phyloP scores from a whole-genome alignment of 2,797 vertebrate genomes.

The Phoxinus dragarum region DNA sequence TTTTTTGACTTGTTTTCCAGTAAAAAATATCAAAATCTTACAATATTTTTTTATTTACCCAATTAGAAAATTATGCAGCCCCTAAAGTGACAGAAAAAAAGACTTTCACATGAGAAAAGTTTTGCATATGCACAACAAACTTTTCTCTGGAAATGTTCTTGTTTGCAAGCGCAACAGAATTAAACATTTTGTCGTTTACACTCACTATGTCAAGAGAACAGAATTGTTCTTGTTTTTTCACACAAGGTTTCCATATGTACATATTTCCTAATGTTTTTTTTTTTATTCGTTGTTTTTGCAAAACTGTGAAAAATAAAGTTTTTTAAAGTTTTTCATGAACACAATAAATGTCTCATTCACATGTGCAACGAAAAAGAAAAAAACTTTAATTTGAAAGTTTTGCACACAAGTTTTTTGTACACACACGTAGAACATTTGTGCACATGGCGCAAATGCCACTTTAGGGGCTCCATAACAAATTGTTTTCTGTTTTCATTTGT shows the following conservation, averaged over 20 bases:
- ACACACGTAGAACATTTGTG: background rate
- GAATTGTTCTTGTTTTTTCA: background rate
- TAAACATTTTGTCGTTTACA: background rate
- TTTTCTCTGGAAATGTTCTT: background rate
- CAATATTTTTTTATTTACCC: background rate
- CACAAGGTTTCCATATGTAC: background rate
- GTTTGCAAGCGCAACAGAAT: background rate
- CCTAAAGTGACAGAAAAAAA: background rate
- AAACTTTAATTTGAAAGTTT: background rate
- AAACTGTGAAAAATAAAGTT: background rate
- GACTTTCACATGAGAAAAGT: background rate
- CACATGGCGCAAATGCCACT: background rate
- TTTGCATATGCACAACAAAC: background rate
- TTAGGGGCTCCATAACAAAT: background rate
- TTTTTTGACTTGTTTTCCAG: constrained; percentile 28
- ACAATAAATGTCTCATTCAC: background rate
- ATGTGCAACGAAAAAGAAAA: background rate
- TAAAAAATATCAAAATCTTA: background rate
- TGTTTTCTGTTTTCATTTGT: background rate
- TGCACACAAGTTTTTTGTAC: background rate
- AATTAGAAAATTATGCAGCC: background rate
- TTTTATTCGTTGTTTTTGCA: background rate
- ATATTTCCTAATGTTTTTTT: background rate
- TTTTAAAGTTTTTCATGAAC: background rate
- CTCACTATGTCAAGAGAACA: background rate